A percentile compares a stretch with the other conserved stretches of the same genome.
phyloP scores from a whole-genome alignment of 1,140 invertebrate genomes.

The Drosophila teissieri region DNA sequence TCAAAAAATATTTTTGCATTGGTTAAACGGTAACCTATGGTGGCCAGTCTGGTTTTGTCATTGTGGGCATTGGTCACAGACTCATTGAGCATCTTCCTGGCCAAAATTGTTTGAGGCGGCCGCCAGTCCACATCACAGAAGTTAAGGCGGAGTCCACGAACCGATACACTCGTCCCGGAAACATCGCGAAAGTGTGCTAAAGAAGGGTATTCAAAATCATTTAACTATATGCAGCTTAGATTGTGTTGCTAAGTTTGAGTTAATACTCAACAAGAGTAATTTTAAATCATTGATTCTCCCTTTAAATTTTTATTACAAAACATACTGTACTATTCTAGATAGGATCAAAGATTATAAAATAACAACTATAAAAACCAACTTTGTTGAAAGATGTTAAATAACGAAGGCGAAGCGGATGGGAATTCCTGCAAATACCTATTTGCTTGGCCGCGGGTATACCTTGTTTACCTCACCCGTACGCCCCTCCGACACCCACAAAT shows the following conservation, averaged over 20 bases:
- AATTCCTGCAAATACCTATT: background rate
- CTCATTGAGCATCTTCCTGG: slow-evolving; percentile 94
- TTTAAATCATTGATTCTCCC: no score
- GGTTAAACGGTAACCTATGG: slow-evolving; percentile 81
- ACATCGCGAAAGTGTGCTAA: slow-evolving; percentile 93
- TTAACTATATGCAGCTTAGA: background rate
- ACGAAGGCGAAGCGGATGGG: background rate
- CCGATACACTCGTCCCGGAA: slow-evolving; percentile 88
- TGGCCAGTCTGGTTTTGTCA: slow-evolving; percentile 87
- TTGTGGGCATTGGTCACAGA: slow-evolving; percentile 90
- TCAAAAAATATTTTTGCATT: background rate
- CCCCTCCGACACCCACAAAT: background rate
- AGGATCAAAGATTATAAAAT: background rate
- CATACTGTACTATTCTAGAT: no score
- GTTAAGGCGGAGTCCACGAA: slow-evolving; percentile 93
- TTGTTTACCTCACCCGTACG: slow-evolving; percentile 25
- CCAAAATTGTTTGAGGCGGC: slow-evolving; percentile 92
- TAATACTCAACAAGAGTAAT: no score
- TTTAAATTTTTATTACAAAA: no score
- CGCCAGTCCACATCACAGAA: slow-evolving; percentile 92
- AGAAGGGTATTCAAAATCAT: background rate
- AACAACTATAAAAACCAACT: background rate
- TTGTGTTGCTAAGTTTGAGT: no score
- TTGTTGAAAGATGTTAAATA: background rate
- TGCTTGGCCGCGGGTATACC: no score